Conservation (phyloP, 2,113 vertebrate species). For the Choloepus hoffmanni region DNA sequence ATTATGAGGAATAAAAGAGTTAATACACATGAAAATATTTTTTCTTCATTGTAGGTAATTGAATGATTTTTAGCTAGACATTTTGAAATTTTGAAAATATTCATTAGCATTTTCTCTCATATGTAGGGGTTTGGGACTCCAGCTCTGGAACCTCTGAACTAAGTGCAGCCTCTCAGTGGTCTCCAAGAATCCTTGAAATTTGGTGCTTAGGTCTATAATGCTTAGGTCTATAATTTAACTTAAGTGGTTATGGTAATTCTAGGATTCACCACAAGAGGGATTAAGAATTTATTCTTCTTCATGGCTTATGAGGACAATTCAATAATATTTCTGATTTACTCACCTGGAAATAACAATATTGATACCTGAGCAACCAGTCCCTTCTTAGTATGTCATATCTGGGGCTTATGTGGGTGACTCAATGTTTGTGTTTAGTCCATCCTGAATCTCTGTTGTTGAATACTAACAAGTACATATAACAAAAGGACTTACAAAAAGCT, state of each 20-base stretch:
- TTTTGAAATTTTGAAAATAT: constrained; percentile 42
- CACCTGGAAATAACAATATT: constrained; percentile 19
- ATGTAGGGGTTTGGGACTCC: not conserved
- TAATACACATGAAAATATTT: not conserved
- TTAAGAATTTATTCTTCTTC: not conserved
- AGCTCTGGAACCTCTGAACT: not conserved
- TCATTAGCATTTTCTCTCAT: constrained; percentile 1
- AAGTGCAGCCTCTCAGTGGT: not conserved
- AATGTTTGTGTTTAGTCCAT: not conserved
- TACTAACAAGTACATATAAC: not conserved
- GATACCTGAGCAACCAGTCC: not conserved
- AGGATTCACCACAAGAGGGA: constrained; percentile 60
- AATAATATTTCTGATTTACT: not conserved
- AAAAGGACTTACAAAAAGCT: not conserved
- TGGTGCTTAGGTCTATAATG: not conserved
- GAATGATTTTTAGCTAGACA: not conserved
- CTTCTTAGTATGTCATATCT: not conserved
- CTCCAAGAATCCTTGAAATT: not conserved
- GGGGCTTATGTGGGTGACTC: not conserved
- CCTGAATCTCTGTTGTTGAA: not conserved
- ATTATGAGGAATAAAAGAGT: constrained; percentile 20
- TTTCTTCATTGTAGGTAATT: not conserved
- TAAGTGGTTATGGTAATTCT: constrained; percentile 49
- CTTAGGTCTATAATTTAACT: not conserved
- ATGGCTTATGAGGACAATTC: not conserved